These are phyloP conservation scores for Pelecanus crispus DNA, from an alignment of 2,113 vertebrate genomes.

Conservation along the genomic window DNA sequence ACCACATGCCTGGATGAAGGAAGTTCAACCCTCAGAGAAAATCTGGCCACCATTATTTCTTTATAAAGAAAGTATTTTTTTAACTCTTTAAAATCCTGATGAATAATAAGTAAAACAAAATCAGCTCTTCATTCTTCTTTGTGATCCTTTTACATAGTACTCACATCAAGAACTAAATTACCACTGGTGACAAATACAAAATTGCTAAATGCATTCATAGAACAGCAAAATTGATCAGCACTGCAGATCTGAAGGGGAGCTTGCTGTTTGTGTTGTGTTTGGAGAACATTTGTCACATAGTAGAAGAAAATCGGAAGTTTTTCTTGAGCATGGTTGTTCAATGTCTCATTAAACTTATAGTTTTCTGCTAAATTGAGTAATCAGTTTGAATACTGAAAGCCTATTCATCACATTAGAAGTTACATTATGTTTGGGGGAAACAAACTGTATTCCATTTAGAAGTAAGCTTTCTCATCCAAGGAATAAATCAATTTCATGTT, in stretches of 20 bases:
- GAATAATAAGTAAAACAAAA: background rate
- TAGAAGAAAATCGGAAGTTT: background rate
- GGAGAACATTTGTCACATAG: background rate
- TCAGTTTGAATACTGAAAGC: constrained; percentile 10
- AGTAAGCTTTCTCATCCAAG: background rate
- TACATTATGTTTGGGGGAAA: background rate
- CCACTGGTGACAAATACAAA: background rate
- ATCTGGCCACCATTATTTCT: background rate
- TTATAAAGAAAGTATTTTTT: background rate
- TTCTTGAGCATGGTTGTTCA: background rate
- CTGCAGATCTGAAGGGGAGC: background rate
- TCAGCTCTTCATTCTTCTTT: background rate
- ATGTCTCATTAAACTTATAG: constrained; percentile 36
- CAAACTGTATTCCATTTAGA: background rate
- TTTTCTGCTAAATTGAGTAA: constrained; percentile 44
- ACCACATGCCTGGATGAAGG: background rate
- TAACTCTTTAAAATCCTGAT: background rate
- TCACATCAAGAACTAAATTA: background rate
- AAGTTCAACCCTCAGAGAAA: background rate
- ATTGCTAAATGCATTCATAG: background rate
- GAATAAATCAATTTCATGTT: background rate
- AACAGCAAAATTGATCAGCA: background rate
- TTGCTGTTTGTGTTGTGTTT: background rate
- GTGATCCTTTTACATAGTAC: background rate
- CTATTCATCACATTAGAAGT: constrained; percentile 31